Evolutionary conservation across 2,888 invertebrate genomes (phyloP).

Genomic region (Eristalis arbustorum): DNA sequence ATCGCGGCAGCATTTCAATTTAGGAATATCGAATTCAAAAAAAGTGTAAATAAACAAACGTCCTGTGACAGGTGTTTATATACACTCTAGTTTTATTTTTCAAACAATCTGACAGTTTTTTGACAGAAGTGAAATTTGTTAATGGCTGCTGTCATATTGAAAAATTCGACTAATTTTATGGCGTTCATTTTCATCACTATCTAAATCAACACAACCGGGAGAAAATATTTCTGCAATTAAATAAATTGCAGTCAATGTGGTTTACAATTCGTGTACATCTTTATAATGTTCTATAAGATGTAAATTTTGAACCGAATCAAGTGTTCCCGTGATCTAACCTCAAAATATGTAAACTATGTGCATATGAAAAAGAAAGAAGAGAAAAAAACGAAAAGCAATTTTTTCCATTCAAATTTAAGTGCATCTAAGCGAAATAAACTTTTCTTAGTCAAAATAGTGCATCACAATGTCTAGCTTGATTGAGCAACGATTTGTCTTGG

Average conservation of each 20-base stretch:
- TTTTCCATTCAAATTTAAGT: constrained; percentile 1
- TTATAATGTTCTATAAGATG: not conserved
- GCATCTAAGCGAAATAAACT: not conserved
- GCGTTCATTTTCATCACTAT: constrained; percentile 42
- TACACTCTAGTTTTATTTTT: constrained; percentile 15
- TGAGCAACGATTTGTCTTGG: constrained; percentile 90
- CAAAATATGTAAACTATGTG: constrained; percentile 50
- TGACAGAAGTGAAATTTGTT: constrained; percentile 15
- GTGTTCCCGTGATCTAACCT: constrained; percentile 55
- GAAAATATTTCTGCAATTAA: not conserved
- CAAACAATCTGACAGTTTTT: constrained; percentile 3
- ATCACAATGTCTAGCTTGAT: constrained; percentile 80
- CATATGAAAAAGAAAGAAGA: constrained; percentile 6
- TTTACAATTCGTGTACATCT: not conserved
- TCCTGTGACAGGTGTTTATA: not conserved
- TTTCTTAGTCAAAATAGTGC: not conserved
- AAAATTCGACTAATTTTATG: constrained; percentile 48
- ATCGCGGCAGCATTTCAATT: not conserved
- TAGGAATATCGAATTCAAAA: not conserved
- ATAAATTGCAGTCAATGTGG: not conserved
- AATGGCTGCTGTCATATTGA: constrained; percentile 41
- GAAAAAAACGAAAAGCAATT: not conserved
- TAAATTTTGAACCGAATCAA: not conserved
- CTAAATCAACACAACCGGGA: not conserved
- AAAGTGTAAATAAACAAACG: not conserved